phyloP scores from a whole-genome alignment of 2,888 invertebrate genomes.

The Drosophila setosimentum region DNA sequence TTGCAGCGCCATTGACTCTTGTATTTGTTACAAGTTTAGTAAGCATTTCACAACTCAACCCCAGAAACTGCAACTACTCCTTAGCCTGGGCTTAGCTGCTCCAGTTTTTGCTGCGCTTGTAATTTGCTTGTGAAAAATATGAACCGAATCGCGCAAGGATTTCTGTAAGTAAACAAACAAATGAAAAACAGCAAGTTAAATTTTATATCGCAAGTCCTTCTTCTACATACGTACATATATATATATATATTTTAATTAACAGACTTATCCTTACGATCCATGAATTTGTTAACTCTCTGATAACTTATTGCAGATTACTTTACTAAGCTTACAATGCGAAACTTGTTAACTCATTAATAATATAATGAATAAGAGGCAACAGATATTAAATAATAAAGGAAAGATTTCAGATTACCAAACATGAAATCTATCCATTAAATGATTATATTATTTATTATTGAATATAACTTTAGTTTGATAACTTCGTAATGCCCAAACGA shows the following conservation, averaged over 20 bases:
- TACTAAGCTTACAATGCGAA: background rate
- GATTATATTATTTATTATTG: background rate
- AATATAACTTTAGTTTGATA: background rate
- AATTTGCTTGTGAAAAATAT: conserved; percentile 74
- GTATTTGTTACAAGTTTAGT: conserved; percentile 73
- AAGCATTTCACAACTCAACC: conserved; percentile 62
- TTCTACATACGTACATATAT: conserved; percentile 15
- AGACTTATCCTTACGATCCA: background rate
- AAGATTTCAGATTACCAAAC: background rate
- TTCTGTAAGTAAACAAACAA: conserved; percentile 63
- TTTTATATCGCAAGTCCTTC: conserved; percentile 12
- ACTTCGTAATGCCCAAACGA: conserved; percentile 1
- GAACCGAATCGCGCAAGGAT: conserved; percentile 68
- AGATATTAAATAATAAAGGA: background rate
- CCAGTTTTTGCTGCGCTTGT: conserved; percentile 68
- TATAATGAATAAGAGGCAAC: too few relatives aligned
- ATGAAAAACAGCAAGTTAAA: conserved; percentile 24
- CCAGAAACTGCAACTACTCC: conserved; percentile 48
- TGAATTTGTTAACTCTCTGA: background rate
- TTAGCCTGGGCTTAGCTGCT: conserved; percentile 52
- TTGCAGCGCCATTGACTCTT: conserved; percentile 80
- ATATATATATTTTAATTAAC: conserved; percentile 37
- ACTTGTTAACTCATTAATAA: background rate
- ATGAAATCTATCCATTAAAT: background rate
- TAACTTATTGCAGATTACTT: background rate